Conservation (phyloP, 2,888 invertebrate species). For the Ephialtes manifestator region DNA sequence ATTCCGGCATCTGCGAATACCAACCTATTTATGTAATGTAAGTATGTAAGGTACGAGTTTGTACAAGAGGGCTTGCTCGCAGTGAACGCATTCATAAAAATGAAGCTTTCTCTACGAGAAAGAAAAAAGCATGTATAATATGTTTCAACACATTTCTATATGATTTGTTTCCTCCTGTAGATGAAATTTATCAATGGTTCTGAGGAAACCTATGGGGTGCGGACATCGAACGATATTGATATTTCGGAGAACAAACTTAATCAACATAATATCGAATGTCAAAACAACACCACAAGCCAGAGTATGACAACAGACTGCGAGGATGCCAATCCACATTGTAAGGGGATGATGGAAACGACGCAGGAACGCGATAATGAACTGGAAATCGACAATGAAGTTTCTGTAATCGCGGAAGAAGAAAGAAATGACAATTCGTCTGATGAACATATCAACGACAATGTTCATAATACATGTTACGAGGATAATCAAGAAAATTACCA, state of each 20-base stretch:
- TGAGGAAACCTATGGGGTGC: background rate
- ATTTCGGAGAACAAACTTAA: background rate
- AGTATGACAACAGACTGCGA: background rate
- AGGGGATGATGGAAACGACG: background rate
- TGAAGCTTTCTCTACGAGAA: background rate
- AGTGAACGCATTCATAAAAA: background rate
- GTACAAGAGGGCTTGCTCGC: background rate
- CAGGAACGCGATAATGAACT: background rate
- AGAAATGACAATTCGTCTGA: background rate
- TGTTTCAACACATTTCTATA: background rate
- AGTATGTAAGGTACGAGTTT: background rate
- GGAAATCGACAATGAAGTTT: background rate
- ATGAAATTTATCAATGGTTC: background rate
- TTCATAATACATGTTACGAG: background rate
- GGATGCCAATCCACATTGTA: background rate
- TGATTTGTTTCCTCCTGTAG: background rate
- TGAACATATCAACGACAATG: background rate
- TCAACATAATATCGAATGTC: background rate
- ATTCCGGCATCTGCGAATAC: background rate
- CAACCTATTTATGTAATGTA: background rate
- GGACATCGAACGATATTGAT: background rate
- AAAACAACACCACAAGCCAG: background rate
- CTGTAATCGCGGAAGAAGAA: background rate
- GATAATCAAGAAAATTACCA: background rate
- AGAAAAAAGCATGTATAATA: background rate